Conservation (phyloP, 2,888 invertebrate genomes). For the Philopedon plagiatum region DNA sequence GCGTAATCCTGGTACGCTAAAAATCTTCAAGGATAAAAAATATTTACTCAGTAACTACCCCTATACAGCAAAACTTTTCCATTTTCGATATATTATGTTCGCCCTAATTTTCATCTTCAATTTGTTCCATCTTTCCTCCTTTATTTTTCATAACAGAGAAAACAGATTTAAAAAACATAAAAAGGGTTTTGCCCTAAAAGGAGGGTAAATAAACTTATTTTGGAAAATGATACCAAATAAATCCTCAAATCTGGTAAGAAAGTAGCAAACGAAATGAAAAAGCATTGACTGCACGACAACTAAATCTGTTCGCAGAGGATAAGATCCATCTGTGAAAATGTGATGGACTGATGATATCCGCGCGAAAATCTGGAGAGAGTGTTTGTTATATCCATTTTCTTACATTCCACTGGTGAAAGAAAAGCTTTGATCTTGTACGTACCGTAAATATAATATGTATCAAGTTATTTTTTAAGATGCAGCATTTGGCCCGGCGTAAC, state of each 20-base stretch:
- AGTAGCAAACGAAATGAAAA: constrained; percentile 44
- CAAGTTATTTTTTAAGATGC: too few species aligned
- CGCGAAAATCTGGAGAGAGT: constrained; percentile 28
- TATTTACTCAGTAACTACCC: not conserved
- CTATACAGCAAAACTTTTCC: constrained; percentile 4
- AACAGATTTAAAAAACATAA: constrained; percentile 31
- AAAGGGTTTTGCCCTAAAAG: constrained; percentile 33
- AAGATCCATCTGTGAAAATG: constrained; percentile 42
- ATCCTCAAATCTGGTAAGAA: constrained; percentile 40
- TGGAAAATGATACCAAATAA: constrained; percentile 44
- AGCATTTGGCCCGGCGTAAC: too few species aligned
- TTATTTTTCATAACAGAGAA: constrained; percentile 28
- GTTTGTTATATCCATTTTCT: constrained; percentile 6
- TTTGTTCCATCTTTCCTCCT: not conserved
- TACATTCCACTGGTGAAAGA: not conserved
- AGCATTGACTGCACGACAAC: constrained; percentile 41
- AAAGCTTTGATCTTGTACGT: not conserved
- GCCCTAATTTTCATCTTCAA: constrained; percentile 1
- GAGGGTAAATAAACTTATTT: constrained; percentile 40
- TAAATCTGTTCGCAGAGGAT: constrained; percentile 42
- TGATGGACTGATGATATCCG: constrained; percentile 45
- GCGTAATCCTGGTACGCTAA: not conserved
- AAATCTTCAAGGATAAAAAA: not conserved
- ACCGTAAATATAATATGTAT: too few species aligned
- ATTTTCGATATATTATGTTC: not conserved